A percentile compares a stretch with the other conserved stretches of the same genome.
phyloP scores from a whole-genome alignment of 37 sponge, comb jelly and placozoan species.

The Agelas oroides region DNA sequence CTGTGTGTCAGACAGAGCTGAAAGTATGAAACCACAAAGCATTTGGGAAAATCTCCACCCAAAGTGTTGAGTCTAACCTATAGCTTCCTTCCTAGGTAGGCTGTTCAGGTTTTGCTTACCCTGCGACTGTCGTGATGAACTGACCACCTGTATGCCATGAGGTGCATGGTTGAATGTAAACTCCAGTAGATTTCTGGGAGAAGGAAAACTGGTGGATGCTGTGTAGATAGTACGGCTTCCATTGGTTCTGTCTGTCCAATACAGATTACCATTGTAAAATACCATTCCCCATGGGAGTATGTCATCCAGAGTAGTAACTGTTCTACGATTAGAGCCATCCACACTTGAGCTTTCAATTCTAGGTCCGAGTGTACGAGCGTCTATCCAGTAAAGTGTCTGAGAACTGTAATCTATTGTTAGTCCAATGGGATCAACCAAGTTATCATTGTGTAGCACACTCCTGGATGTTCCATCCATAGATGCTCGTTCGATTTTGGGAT shows the following conservation, averaged over 20 bases:
- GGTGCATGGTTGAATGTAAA: too few relatives aligned
- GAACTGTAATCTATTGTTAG: slow-evolving; percentile 65
- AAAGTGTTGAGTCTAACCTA: too few relatives aligned
- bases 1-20: too few relatives aligned
- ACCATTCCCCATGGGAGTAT: slow-evolving; percentile 60
- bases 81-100: too few relatives aligned
- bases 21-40: too few relatives aligned
- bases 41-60: too few relatives aligned
- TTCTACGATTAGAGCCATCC: slow-evolving; percentile 44
- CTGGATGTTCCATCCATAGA: slow-evolving; percentile 67
- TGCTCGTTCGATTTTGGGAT: slow-evolving; percentile 54
- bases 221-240: too few relatives aligned
- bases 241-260: slow-evolving; percentile 73
- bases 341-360: slow-evolving; percentile 53
- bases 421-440: slow-evolving; percentile 56
- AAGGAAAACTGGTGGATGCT: too few relatives aligned
- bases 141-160: too few relatives aligned
- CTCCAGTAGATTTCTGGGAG: too few relatives aligned
- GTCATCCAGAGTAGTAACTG: neutral
- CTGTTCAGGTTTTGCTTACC: too few relatives aligned
- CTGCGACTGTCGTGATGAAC: too few relatives aligned
- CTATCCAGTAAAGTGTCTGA: slow-evolving; percentile 78
- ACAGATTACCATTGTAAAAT: slow-evolving; percentile 45
- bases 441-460: slow-evolving; percentile 11
- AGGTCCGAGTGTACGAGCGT: slow-evolving; percentile 46